Evolutionary conservation across 2,888 invertebrate species (phyloP).

Genomic region (Psylliodes chrysocephalus): DNA sequence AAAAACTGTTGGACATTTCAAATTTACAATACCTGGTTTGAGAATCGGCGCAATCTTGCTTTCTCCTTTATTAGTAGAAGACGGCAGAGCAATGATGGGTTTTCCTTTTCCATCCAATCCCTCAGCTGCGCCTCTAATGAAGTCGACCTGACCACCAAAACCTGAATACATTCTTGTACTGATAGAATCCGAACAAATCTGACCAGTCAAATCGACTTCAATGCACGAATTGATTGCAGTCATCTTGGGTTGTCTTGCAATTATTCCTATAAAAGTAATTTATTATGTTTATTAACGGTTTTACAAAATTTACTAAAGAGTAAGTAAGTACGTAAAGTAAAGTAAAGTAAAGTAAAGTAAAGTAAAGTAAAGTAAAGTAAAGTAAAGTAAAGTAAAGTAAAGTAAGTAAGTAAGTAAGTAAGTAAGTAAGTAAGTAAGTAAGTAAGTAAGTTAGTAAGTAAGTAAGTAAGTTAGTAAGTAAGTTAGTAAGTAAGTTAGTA

Average conservation of each 20-base stretch:
- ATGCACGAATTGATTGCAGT: conserved; percentile 97
- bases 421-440: no score
- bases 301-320: no score
- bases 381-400: no score
- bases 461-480: no score
- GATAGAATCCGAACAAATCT: conserved; percentile 93
- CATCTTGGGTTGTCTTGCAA: conserved; percentile 88
- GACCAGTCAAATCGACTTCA: conserved; percentile 94
- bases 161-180: conserved; percentile 84
- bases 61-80: conserved; percentile 80
- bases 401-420: no score
- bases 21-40: conserved; percentile 74
- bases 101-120: conserved; percentile 86
- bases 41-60: conserved; percentile 86
- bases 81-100: conserved; percentile 91
- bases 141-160: conserved; percentile 95
- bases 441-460: no score
- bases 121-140: conserved; percentile 90
- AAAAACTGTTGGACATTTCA: no score
- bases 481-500: no score
- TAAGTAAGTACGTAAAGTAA: no score
- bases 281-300: no score
- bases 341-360: no score
- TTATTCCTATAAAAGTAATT: conserved; percentile 68
- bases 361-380: no score